Base-by-base conservation (phyloP, 2,113 vertebrate genomes). In the Eudyptes chrysolophus region DNA sequence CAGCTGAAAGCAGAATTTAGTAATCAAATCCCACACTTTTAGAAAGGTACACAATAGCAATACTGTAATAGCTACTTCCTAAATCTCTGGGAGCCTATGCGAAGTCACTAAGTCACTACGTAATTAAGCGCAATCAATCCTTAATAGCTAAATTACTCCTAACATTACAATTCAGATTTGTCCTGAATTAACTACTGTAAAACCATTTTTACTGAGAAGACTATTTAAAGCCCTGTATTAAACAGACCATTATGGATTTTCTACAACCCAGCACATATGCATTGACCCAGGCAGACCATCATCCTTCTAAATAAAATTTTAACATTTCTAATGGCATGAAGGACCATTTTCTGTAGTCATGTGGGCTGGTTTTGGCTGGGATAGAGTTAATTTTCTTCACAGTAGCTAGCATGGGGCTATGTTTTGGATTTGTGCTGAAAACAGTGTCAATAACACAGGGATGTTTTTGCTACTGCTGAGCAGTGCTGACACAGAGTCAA, bases 81-180 rank as follows among this genome's bases (percentile, higher is more conserved):
- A 80, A 88, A 94, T 87, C 66, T 86, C 66, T 75, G 30, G 38
- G 60, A 96, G 77, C 62, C 55, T 70, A 24, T 68, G 46, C 77
- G 90, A 79, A 76, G 70, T 92, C 84, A 79, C 72, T 94, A 89
- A 55, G 27, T 92, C 84, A 79, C 72, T 94, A 89, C 52, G 26
- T 36, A 78, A 82, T 85, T 87, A 66, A 87, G 32, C 87, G 42
- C 48, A 71, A 82, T 80, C 48, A 94, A 84, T 89, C 60, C 44
- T 95, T 92, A 87, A 77, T 71, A 92, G 32, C 46, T 95, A 96
- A 98, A 92, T 94, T 93, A 92, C 58, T 57, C 61, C n/a, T 83
- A 71, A 87, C 87, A 95, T 81, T 97, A n/a, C 26, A 71, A 70
- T 83, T 51, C 87, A 78, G 76, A 94, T 94, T 96, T 87, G 30